These are phyloP conservation scores for Rugalucina vietnamica DNA, from an alignment of 2,888 invertebrate genomes.

Conservation along the genomic window DNA sequence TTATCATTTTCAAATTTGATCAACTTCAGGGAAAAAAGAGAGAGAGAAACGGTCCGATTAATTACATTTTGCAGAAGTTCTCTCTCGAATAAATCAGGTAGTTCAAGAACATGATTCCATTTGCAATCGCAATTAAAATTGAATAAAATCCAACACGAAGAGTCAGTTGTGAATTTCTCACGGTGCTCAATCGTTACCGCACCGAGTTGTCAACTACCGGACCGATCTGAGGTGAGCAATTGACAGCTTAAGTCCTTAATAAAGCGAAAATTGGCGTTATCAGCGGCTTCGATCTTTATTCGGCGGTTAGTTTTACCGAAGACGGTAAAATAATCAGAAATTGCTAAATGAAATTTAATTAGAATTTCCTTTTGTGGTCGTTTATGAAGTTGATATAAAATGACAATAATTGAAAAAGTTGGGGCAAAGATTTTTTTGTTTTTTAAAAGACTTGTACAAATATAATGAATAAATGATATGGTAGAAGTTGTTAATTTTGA, in stretches of 20 bases:
- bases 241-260: neutral
- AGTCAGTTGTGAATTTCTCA: conserved; percentile 2
- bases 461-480: neutral
- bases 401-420: neutral
- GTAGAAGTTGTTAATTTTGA: neutral
- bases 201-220: neutral
- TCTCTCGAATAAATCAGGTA: no score
- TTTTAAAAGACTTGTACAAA: neutral
- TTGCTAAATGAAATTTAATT: conserved; percentile 10
- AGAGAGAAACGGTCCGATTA: no score
- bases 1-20: no score
- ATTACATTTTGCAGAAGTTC: no score
- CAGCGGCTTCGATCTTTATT: neutral
- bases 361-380: neutral
- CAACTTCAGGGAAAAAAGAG: no score
- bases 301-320: neutral
- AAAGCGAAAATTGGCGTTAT: conserved; percentile 5
- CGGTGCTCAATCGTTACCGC: conserved; percentile 1
- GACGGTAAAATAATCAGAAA: neutral
- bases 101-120: no score
- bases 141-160: neutral
- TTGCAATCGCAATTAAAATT: neutral
- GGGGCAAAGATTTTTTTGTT: neutral
- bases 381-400: neutral
- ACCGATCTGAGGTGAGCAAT: neutral